Evolutionary conservation across 2,113 vertebrate species (phyloP).

Genomic region (Petromus typicus): DNA sequence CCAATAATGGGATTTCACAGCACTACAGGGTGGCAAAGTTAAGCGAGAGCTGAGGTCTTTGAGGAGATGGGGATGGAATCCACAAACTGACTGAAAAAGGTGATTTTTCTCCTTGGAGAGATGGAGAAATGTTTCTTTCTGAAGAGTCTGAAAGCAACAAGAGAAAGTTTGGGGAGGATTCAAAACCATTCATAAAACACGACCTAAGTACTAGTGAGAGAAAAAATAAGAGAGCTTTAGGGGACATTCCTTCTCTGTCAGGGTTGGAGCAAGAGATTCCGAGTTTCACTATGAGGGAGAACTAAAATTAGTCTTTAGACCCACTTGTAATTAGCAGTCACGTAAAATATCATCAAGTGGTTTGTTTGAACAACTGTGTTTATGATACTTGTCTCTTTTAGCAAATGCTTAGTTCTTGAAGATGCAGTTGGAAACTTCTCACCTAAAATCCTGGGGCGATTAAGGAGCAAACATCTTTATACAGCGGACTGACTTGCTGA

Average conservation of each 20-base stretch:
- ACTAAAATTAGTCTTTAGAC: not conserved
- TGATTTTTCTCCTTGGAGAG: not conserved
- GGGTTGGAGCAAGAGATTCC: not conserved
- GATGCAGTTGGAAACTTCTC: not conserved
- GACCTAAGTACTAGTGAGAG: not conserved
- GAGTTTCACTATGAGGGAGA: not conserved
- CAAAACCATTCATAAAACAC: not conserved
- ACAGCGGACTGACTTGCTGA: not conserved
- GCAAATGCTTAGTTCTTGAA: slow-evolving; percentile 32
- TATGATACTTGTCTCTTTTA: not conserved
- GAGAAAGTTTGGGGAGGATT: not conserved
- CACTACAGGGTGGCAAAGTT: not conserved
- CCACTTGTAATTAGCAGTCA: not conserved
- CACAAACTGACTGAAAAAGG: not conserved
- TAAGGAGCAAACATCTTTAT: not conserved
- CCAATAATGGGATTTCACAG: not conserved
- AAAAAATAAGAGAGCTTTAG: not conserved
- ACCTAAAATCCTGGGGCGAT: not conserved
- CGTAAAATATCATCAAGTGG: not conserved
- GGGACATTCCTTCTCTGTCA: not conserved
- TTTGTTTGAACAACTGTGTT: not conserved
- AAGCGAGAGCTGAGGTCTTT: not conserved
- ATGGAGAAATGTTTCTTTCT: not conserved
- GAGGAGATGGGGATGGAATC: not conserved
- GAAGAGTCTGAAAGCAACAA: not conserved